Conservation (phyloP, 2,797 vertebrate genomes). For the Mus spretus region DNA sequence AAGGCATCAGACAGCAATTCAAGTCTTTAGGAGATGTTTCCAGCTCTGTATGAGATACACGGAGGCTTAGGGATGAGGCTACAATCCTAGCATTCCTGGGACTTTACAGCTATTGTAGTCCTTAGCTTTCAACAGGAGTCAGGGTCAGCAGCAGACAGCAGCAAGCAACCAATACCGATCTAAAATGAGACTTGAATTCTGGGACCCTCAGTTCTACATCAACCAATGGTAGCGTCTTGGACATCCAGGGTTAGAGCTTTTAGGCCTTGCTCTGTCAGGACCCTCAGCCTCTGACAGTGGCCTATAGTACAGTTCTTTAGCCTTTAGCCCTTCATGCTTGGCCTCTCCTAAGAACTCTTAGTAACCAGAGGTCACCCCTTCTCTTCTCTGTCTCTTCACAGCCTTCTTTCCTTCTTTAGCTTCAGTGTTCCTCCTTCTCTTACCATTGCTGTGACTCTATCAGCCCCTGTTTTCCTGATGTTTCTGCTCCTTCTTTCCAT, state of each 20-base stretch:
- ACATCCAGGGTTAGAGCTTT: not conserved
- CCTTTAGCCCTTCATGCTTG: not conserved
- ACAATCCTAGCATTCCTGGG: too few species aligned
- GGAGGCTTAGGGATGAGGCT: not conserved
- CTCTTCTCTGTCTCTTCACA: too few species aligned
- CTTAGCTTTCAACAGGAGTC: not conserved
- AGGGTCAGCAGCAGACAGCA: not conserved
- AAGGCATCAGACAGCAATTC: not conserved
- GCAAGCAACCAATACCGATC: not conserved
- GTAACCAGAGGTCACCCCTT: not conserved
- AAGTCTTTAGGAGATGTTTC: not conserved
- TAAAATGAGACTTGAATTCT: not conserved
- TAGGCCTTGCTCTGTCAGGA: not conserved
- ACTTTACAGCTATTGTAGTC: not conserved
- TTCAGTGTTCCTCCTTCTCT: not conserved
- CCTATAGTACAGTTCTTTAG: not conserved
- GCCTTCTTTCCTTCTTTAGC: not conserved
- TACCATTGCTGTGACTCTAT: not conserved
- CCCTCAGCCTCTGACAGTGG: too few species aligned
- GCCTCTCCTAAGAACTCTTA: not conserved
- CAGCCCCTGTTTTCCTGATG: too few species aligned
- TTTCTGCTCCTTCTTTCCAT: not conserved
- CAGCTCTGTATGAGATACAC: not conserved
- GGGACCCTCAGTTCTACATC: not conserved
- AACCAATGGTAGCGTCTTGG: not conserved